Conservation (phyloP, 2,113 vertebrate species). For the Xiphophorus maculatus region DNA sequence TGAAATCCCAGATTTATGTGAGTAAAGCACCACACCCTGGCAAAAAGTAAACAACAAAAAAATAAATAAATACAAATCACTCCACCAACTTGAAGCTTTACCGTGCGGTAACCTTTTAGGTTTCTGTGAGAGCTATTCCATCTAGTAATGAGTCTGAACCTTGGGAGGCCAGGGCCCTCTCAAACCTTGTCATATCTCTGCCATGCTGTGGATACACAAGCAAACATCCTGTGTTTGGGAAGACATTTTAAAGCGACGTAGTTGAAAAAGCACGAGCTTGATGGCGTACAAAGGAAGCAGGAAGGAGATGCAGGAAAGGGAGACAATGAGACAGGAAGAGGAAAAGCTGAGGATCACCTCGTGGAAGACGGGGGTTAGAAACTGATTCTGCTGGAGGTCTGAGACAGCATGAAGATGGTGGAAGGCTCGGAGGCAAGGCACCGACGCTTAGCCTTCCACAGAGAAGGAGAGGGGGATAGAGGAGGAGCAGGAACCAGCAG, state of each 20-base stretch:
- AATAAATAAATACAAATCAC: neutral
- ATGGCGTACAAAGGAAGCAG: constrained; percentile 18
- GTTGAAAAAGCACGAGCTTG: neutral
- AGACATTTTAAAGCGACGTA: neutral
- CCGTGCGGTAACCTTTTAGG: constrained; percentile 81
- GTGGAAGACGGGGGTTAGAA: constrained; percentile 82
- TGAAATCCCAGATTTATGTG: neutral
- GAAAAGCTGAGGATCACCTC: constrained; percentile 87
- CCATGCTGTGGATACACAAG: constrained; percentile 85
- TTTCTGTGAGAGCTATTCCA: constrained; percentile 84
- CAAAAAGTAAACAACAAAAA: neutral
- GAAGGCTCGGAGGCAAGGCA: constrained; percentile 96
- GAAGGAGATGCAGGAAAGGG: neutral
- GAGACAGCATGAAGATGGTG: constrained; percentile 99
- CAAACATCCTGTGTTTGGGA: neutral
- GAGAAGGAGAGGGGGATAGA: constrained; percentile 54
- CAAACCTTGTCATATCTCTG: constrained; percentile 78
- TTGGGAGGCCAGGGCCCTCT: constrained; percentile 78
- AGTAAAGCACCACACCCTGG: constrained; percentile 10
- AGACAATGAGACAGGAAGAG: constrained; percentile 3
- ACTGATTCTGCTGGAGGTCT: constrained; percentile 98
- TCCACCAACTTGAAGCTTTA: constrained; percentile 76
- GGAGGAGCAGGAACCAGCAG: constrained; percentile 31
- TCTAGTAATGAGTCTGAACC: constrained; percentile 88
- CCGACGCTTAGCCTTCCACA: constrained; percentile 88